phyloP scores from a whole-genome alignment of 2,888 invertebrate species.

The Stenoptilia bipunctidactyla region DNA sequence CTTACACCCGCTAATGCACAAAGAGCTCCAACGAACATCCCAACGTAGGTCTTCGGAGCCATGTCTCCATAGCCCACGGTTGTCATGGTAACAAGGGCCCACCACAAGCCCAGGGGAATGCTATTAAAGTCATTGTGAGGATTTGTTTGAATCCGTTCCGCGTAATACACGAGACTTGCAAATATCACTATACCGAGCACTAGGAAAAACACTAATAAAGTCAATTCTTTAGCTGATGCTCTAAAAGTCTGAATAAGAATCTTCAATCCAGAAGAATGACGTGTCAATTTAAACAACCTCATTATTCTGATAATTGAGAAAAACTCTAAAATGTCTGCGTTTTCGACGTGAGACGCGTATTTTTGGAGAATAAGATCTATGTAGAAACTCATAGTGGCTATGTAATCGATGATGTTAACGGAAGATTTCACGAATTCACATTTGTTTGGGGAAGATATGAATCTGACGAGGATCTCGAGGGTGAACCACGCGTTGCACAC shows the following conservation, averaged over 20 bases:
- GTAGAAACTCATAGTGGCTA: slow-evolving; percentile 98
- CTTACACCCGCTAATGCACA: slow-evolving; percentile 97
- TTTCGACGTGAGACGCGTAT: slow-evolving; percentile 91
- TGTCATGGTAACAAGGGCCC: slow-evolving; percentile 99
- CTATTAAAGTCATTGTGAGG: slow-evolving; percentile 98
- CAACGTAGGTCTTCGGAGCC: slow-evolving; percentile 98
- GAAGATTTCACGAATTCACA: slow-evolving; percentile 95
- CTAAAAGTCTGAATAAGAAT: slow-evolving; percentile 98
- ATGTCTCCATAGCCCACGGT: slow-evolving; percentile 99
- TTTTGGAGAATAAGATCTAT: slow-evolving; percentile 91
- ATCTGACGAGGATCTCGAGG: slow-evolving; percentile 92
- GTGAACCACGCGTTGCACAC: slow-evolving; percentile 99
- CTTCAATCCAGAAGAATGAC: slow-evolving; percentile 97
- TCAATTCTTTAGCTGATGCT: slow-evolving; percentile 96
- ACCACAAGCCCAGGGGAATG: slow-evolving; percentile 97
- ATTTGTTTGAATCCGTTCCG: slow-evolving; percentile 95
- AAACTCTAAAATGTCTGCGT: slow-evolving; percentile 96
- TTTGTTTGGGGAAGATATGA: slow-evolving; percentile 94
- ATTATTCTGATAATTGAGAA: slow-evolving; percentile 98
- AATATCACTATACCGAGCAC: slow-evolving; percentile 98
- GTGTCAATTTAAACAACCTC: slow-evolving; percentile 96
- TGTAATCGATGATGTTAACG: slow-evolving; percentile 99
- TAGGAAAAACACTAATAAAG: slow-evolving; percentile 96
- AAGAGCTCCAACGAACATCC: slow-evolving; percentile 98
- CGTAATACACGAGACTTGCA: slow-evolving; percentile 97